Conservation (phyloP, 2,113 vertebrate species). For the Onychostoma macrolepis region DNA sequence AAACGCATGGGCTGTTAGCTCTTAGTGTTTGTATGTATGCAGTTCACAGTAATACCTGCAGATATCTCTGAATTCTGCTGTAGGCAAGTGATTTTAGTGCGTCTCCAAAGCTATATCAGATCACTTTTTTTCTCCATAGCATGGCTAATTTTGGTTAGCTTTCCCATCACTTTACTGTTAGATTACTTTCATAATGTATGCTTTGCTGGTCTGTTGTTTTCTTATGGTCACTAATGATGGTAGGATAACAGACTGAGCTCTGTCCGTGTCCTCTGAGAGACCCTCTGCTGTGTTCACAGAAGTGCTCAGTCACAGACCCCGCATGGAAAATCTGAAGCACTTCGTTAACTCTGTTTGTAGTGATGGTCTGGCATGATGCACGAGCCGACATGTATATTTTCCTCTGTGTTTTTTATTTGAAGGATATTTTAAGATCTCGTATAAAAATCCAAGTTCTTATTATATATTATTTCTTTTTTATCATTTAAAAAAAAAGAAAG, state of each 20-base stretch:
- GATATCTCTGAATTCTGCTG: not conserved
- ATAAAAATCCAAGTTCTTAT: not conserved
- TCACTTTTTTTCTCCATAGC: not conserved
- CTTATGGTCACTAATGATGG: slow-evolving; percentile 46
- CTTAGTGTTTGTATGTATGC: not conserved
- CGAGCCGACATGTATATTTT: not conserved
- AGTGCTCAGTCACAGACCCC: slow-evolving; percentile 28
- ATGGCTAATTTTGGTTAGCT: not conserved
- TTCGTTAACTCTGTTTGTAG: slow-evolving; percentile 46
- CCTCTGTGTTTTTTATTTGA: slow-evolving; percentile 9
- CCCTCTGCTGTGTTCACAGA: slow-evolving; percentile 40
- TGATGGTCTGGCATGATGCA: slow-evolving; percentile 10
- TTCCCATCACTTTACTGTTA: not conserved
- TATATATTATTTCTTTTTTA: not conserved
- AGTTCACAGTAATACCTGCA: not conserved
- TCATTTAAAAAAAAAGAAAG: not conserved
- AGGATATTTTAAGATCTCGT: not conserved
- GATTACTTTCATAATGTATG: not conserved
- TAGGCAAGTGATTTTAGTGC: not conserved
- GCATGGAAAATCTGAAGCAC: slow-evolving; percentile 49
- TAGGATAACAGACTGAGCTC: slow-evolving; percentile 51
- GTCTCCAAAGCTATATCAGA: not conserved
- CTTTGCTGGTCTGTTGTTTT: slow-evolving; percentile 38
- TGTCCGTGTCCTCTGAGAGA: slow-evolving; percentile 14
- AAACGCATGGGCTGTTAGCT: not conserved